Evolutionary conservation across 2,797 vertebrate genomes (phyloP).

Genomic region (Oophaga sylvatica): DNA sequence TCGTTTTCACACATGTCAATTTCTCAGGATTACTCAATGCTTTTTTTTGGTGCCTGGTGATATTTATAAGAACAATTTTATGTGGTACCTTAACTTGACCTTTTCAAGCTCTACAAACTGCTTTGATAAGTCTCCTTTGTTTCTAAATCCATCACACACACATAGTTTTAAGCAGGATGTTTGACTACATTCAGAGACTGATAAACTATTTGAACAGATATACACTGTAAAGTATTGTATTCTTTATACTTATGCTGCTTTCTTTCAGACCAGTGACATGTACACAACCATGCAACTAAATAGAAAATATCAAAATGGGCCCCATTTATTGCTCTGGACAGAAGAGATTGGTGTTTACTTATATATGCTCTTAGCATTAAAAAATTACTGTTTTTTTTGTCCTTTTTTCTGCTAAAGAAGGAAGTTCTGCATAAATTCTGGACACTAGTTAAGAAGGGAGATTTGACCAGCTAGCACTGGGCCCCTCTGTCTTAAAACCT

Average conservation of each 20-base stretch:
- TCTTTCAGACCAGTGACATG: not conserved
- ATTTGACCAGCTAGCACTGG: too few species aligned
- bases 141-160: conserved; percentile 28
- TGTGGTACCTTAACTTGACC: conserved; percentile 2
- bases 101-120: conserved; percentile 36
- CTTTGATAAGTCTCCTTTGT: conserved; percentile 38
- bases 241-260: not conserved
- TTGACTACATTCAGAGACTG: conserved; percentile 3
- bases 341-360: too few species aligned
- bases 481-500: too few species aligned
- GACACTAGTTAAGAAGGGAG: too few species aligned
- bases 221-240: conserved; percentile 3
- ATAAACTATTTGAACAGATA: conserved; percentile 25
- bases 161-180: conserved; percentile 37
- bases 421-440: too few species aligned
- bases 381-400: too few species aligned
- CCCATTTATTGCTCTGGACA: too few species aligned
- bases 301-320: not conserved
- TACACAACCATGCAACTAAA: not conserved
- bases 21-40: not conserved
- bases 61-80: conserved; percentile 23
- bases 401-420: too few species aligned
- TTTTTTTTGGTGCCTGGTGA: conserved; percentile 27
- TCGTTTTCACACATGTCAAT: not conserved
- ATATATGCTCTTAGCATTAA: too few species aligned